Evolutionary conservation across 2,888 invertebrate species (phyloP), one percentile per base, ranked within the genome.

Genomic region (Magallana nippona): DNA sequence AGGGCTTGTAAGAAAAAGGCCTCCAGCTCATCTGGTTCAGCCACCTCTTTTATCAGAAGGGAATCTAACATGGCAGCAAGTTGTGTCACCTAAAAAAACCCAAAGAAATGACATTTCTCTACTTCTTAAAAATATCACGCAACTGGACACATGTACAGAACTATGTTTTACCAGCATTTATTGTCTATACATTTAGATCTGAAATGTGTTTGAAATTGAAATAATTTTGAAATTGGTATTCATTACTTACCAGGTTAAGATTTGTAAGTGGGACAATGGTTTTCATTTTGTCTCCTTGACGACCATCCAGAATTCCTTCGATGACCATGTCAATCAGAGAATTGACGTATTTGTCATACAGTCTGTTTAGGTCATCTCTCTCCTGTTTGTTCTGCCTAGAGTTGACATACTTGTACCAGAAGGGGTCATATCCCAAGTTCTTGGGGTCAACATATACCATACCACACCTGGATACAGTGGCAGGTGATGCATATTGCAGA

Each of bases 361-460:
- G 94, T 2, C 95, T 85, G 81, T 86, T 87, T 55, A 92, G 84
- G 62, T 91, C 91, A 83, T 92, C 92, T 79, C 89, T 88, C 86
- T 93, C 92, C 57, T 88, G 80, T 86, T 92, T 93, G 84, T 79
- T 91, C 56, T 86, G 89, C 15, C 93, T 89, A 15, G 87, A 83
- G 78, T 91, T 95, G 92, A 84, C 94, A 98, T 98, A 98, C 90
- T 96, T 96, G 84, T 97, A 95, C 97, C 98, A 98, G 94, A 96
- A 98, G 0, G 98, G 98, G 84, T 96, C 95, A 91, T 96, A 97
- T 0, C 98, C 97, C 86, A 98, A 95, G 94, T 97, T 97, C 94
- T 98, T 98, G 0, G 98, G 98, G 92, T 98, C 98, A 0, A 98
- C 97, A 91, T 96, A 98, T 13, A 98, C 98, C 98, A 98, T 98